Conservation (phyloP, 2,113 vertebrate genomes). For the Scolopax mira region DNA sequence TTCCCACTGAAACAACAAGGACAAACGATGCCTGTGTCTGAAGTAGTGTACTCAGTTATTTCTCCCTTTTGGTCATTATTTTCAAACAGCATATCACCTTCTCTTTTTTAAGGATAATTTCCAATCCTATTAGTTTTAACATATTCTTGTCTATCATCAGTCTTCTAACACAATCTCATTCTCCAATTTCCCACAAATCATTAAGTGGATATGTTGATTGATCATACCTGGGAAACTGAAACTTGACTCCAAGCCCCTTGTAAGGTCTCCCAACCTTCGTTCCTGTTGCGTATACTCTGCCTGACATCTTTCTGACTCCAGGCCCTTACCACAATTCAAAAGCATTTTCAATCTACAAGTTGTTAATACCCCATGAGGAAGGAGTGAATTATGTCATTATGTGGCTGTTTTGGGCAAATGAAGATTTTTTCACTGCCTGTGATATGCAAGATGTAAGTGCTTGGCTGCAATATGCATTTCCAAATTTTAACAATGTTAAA, state of each 20-base stretch:
- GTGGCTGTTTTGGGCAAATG: neutral
- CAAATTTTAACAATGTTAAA: neutral
- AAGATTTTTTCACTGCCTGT: neutral
- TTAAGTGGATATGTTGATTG: neutral
- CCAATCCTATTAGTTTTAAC: neutral
- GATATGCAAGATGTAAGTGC: neutral
- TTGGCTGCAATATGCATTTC: neutral
- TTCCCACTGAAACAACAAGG: neutral
- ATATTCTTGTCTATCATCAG: neutral
- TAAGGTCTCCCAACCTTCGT: neutral
- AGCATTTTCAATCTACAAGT: neutral
- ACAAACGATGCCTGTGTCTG: neutral
- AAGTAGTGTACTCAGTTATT: neutral
- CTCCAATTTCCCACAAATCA: neutral
- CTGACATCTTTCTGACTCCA: neutral
- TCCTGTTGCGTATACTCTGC: accelerated
- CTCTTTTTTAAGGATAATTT: neutral
- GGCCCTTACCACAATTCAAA: neutral
- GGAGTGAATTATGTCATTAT: accelerated
- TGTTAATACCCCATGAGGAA: neutral
- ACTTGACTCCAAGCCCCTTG: neutral
- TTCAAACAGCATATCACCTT: neutral
- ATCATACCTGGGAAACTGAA: neutral
- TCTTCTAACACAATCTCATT: neutral
- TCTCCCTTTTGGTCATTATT: neutral